phyloP scores from a whole-genome alignment of 2,797 vertebrate species.

The Percopsis omiscomaycus region DNA sequence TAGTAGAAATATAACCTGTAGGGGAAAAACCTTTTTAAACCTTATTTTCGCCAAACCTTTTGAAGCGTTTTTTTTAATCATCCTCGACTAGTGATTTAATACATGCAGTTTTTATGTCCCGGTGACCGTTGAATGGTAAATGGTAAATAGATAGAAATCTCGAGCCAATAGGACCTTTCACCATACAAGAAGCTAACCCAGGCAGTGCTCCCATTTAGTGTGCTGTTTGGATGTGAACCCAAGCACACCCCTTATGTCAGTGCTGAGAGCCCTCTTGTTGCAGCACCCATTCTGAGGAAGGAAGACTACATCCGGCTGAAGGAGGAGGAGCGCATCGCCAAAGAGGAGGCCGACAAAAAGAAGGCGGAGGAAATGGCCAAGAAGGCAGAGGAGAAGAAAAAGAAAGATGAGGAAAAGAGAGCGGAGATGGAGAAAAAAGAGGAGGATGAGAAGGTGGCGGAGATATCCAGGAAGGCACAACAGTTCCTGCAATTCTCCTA shows the following conservation, averaged over 20 bases:
- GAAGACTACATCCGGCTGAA: slow-evolving; percentile 65
- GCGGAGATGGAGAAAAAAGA: slow-evolving; percentile 75
- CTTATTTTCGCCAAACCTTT: too few relatives aligned
- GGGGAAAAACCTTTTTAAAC: too few relatives aligned
- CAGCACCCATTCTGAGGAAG: slow-evolving; percentile 70
- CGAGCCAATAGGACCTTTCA: too few relatives aligned
- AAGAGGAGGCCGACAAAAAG: slow-evolving; percentile 70
- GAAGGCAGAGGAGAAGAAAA: slow-evolving; percentile 79
- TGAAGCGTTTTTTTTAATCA: too few relatives aligned
- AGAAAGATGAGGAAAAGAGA: slow-evolving; percentile 77
- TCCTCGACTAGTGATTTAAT: too few relatives aligned
- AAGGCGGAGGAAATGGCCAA: slow-evolving; percentile 70
- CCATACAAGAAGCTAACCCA: too few relatives aligned
- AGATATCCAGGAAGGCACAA: slow-evolving; percentile 57
- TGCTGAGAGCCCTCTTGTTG: neutral
- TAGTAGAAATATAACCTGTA: too few relatives aligned
- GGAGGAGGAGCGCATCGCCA: slow-evolving; percentile 64
- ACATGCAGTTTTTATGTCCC: too few relatives aligned
- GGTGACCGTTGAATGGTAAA: too few relatives aligned
- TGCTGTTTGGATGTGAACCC: neutral
- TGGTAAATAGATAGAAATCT: too few relatives aligned
- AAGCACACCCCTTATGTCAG: neutral
- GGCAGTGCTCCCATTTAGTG: too few relatives aligned
- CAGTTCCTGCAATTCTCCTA: slow-evolving; percentile 52
- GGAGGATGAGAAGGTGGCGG: slow-evolving; percentile 65